These are phyloP conservation scores for Bathynomus jamesi DNA, from an alignment of 1,140 invertebrate genomes.

Conservation along the genomic window DNA sequence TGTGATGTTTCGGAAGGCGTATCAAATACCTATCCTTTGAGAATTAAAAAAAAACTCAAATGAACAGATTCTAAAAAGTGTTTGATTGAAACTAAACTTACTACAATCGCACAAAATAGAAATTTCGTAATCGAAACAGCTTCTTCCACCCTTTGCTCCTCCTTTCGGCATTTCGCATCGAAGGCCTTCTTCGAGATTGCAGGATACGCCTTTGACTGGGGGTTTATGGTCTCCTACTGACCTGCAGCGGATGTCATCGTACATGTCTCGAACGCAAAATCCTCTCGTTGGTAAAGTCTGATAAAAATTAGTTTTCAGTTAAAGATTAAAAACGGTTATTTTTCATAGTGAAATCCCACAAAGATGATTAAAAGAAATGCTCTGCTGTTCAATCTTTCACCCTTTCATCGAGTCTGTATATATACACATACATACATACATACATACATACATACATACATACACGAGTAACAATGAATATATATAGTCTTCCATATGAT, in stretches of 20 bases:
- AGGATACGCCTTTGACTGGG: conserved; percentile 64
- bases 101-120: conserved; percentile 59
- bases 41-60: too few relatives aligned
- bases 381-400: too few relatives aligned
- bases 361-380: too few relatives aligned
- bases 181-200: conserved; percentile 61
- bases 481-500: neutral
- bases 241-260: conserved; percentile 65
- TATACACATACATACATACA: neutral
- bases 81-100: conserved; percentile 36
- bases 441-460: neutral
- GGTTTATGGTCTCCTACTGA: conserved; percentile 53
- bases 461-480: neutral
- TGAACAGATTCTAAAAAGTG: too few relatives aligned
- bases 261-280: conserved; percentile 51
- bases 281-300: conserved; percentile 15
- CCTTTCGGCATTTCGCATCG: conserved; percentile 49
- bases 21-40: too few relatives aligned
- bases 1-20: too few relatives aligned
- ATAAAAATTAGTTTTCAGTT: neutral
- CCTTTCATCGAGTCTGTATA: too few relatives aligned
- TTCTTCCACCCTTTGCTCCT: conserved; percentile 35
- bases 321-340: too few relatives aligned
- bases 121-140: conserved; percentile 60
- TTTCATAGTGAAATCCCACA: too few relatives aligned